Base-by-base conservation (phyloP, 2,888 invertebrate genomes). In the Dasypogon diadema region DNA sequence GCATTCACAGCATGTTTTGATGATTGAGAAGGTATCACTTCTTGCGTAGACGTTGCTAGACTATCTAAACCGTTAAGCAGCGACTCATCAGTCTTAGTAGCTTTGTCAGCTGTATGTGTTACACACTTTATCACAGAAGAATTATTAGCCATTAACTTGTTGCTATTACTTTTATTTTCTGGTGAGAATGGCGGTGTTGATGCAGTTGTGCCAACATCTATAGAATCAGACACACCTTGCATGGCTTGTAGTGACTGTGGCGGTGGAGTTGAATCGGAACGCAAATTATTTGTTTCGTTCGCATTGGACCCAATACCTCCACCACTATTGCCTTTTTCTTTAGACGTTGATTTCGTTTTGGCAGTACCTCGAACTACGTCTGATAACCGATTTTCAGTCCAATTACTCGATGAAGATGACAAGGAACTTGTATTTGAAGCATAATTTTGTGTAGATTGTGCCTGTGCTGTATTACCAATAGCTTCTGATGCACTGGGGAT, bases 281-380 rank as follows among this genome's bases (percentile, higher is more conserved):
- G 46, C 14, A 54, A 37, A 37, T 34, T 51, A n/a, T 37, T 34
- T 12, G 12, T n/a, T 34, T 34, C 60, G 26, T 42, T 34, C 18
- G 30, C 18, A 18, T 10, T 12, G 51, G 24, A 48, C 42, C 18
- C 24, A 16, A 24, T 24, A 21, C 16, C 16, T 37, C 65, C 75
- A 56, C 24, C 42, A 30, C 14, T 37, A 46, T 16, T 42, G n/a
- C 46, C 18, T 79, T 79, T 77, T 79, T 82, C 78, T 82, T 84
- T 85, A 76, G 83, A 76, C 34, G 77, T 74, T 6, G 78, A 63
- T 75, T 81, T 83, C 56, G 81, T 80, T 83, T 89, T 91, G 68
- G 90, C 90, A 48, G 91, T 91, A 75, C 92, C 92, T 81, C 93
- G 93, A 60, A 94, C 93, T 54, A 94, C 93, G 84, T 94, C 94